Base-by-base conservation (phyloP, 1,140 invertebrate species). In the Drosophila burlai region DNA sequence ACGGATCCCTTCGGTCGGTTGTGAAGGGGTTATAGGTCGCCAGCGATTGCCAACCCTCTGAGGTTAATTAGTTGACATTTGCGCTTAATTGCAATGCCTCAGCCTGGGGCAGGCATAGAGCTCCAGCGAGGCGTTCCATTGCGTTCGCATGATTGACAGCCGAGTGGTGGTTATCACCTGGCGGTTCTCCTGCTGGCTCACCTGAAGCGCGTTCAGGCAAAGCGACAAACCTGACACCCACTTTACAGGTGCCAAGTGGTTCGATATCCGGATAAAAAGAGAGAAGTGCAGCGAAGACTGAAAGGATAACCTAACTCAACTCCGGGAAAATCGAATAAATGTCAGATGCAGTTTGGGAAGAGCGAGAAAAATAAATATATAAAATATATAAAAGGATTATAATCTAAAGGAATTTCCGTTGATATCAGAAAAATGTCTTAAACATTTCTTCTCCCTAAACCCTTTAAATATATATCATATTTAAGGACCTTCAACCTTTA, bases 51-150 rank as follows among this genome's bases (percentile, higher is more conserved):
- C 61, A 73, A 38, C 61, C 42, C 50, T 31, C 54, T 40, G 76
- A 68, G 76, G 84, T 85, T 92, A 92, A 92, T 92, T 92, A 92
- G 91, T 91, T 91, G 87, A 92, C 91, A 89, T 86, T 92, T 92
- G 76, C 82, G 78, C 76, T 92, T 92, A 92, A 91, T 92, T 92
- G 91, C 83, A 75, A 62, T 63, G 62, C 65, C 61, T 63, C 50
- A 18, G 62, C 29, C 42, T n/a, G 13, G 54, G 50, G 61, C 45
- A 24, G 38, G 40, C 63, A 87, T 86, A 73, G 26, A 84, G 54
- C 50, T 74, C 45, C 79, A 85, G 34, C 66, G 52, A 90, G 65
- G 85, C 85, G 79, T 65, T 61, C 9, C 38, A 26, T 61, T 43
- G 10, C 38, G 29, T 68, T 80, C 61, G 62, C 81, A 89, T 89